Base-by-base conservation (phyloP, 2,888 invertebrate species). In the Lordiphosa fenestrarum region DNA sequence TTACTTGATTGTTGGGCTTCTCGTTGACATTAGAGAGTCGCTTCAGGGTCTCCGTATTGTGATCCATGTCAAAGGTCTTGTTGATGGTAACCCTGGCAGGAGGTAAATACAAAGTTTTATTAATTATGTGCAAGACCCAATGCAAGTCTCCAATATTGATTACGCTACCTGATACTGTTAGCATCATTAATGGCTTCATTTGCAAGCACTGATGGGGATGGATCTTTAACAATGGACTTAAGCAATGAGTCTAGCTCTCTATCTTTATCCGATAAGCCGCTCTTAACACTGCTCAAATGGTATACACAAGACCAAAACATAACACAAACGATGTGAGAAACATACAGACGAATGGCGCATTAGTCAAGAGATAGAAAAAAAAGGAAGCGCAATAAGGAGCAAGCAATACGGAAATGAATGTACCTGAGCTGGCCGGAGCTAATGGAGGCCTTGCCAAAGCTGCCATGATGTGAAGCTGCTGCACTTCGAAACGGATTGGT, bases 181-280 rank as follows among this genome's bases (percentile, higher is more conserved):
- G 90, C 90, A 88, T 91, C 91, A 85, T 92, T 92, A 84, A 91
- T 91, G 81, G 91, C 88, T 89, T 93, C 90, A 83, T 91, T 85
- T 87, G 91, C 90, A 90, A 92, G 91, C 69, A 91, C 89, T 65
- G 91, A 91, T 81, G 89, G 90, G 75, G 91, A 88, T 73, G 92
- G 91, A 88, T 94, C 94, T 90, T 94, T 94, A 55, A 93, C 93
- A 77, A 94, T 90, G 80, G 93, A 94, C 88, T 95, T 95, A 66
- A 96, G 92, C 55, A 96, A 91, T 71, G 93, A 93, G 89, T 96
- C 95, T 73, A 96, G 89, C 86, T 92, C 91, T 85, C 86, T 90
- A 87, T 91, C 91, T 92, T 88, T 93, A 91, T 78, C 92, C 91
- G 89, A 89, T 65, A 88, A 87, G 83, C 89, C 87, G 86, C 90